Evolutionary conservation across 2,797 vertebrate genomes (phyloP).

Genomic region (Eulemur coronatus): DNA sequence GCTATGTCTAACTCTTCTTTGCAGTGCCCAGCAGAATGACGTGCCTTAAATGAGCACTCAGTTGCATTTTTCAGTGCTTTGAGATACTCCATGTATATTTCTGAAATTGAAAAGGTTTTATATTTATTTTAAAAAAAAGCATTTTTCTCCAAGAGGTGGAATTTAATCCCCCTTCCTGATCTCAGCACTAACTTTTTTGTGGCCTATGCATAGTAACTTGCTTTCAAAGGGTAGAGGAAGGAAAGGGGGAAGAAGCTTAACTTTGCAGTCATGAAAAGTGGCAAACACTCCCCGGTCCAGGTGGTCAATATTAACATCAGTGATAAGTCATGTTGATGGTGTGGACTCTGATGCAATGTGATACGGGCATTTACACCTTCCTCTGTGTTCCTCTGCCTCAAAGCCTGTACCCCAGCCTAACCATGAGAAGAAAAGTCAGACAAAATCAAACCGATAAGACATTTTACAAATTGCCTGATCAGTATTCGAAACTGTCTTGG

Average conservation of each 20-base stretch:
- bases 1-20: not conserved
- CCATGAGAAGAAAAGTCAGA: not conserved
- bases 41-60: not conserved
- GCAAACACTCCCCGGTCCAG: not conserved
- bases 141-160: not conserved
- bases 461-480: not conserved
- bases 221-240: not conserved
- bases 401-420: not conserved
- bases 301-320: not conserved
- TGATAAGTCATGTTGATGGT: not conserved
- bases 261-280: not conserved
- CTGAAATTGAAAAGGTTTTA: not conserved
- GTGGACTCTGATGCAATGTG: not conserved
- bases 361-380: not conserved
- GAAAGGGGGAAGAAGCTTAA: not conserved
- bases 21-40: not conserved
- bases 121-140: not conserved
- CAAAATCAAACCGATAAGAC: not conserved
- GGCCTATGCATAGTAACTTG: not conserved
- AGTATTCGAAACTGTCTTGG: not conserved
- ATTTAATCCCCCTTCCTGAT: not conserved
- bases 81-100: not conserved
- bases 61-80: not conserved
- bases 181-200: not conserved
- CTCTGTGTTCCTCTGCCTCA: not conserved